Percentiles rank a stretch among this genome's conserved stretches.
These are phyloP conservation scores for Aphodius sticticus DNA, from an alignment of 2,888 invertebrate genomes.

Conservation along the genomic window DNA sequence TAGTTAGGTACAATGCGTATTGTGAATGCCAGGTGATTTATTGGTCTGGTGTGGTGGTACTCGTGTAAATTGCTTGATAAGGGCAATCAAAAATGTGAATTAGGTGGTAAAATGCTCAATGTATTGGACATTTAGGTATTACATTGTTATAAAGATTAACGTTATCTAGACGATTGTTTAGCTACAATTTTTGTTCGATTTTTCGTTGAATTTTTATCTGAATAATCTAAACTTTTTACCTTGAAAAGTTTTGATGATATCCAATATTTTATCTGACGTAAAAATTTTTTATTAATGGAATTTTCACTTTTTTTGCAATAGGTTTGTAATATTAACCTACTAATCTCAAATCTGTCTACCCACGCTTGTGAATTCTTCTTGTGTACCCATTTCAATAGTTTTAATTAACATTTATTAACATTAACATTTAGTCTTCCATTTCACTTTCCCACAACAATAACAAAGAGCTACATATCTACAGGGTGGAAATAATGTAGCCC, in stretches of 20 bases:
- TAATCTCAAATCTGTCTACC: background rate
- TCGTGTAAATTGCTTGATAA: background rate
- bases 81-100: background rate
- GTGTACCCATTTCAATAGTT: background rate
- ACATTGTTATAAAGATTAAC: background rate
- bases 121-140: background rate
- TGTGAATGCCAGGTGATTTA: background rate
- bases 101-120: background rate
- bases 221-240: too few relatives aligned
- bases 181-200: background rate
- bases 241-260: too few relatives aligned
- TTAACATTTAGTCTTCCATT: background rate
- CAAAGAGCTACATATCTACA: background rate
- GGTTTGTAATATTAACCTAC: background rate
- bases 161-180: background rate
- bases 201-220: background rate
- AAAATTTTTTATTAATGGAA: too few relatives aligned
- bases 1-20: background rate
- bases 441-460: constrained; percentile 4
- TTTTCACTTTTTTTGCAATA: background rate
- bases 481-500: background rate
- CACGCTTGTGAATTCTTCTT: background rate
- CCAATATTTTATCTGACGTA: too few relatives aligned
- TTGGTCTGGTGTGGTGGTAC: background rate
- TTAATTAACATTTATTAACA: constrained; percentile 4